Conservation (phyloP, 1,140 invertebrate species). For the Calosoma granatense region DNA sequence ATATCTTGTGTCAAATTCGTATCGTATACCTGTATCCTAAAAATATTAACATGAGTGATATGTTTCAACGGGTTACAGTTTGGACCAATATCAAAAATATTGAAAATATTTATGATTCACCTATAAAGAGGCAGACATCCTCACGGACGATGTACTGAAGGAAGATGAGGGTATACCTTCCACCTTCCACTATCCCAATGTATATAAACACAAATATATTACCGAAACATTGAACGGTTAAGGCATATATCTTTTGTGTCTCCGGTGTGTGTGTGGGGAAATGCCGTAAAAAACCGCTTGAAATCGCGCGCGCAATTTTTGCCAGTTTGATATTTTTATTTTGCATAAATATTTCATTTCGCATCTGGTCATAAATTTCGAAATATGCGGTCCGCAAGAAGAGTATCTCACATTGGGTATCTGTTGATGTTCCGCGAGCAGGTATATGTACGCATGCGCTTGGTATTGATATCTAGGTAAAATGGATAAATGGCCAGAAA, state of each 20-base stretch:
- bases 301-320: not conserved
- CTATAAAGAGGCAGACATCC: too few relatives aligned
- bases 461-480: not conserved
- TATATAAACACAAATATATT: constrained; percentile 6
- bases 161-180: too few relatives aligned
- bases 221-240: constrained; percentile 2
- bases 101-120: too few relatives aligned
- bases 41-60: too few relatives aligned
- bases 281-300: not conserved
- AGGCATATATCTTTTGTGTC: constrained; percentile 3
- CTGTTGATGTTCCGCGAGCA: not conserved
- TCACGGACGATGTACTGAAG: too few relatives aligned
- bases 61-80: too few relatives aligned
- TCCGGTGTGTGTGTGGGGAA: too few relatives aligned
- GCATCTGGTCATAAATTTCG: not conserved
- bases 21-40: too few relatives aligned
- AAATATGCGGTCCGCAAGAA: not conserved
- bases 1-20: too few relatives aligned
- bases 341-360: constrained; percentile 8
- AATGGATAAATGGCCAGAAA: too few relatives aligned
- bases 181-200: too few relatives aligned
- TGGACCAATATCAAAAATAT: too few relatives aligned
- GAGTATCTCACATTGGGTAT: not conserved
- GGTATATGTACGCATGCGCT: not conserved
- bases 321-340: constrained; percentile 6